These are phyloP conservation scores for Aricia agestis DNA, from an alignment of 1,140 invertebrate species.

Conservation along the genomic window DNA sequence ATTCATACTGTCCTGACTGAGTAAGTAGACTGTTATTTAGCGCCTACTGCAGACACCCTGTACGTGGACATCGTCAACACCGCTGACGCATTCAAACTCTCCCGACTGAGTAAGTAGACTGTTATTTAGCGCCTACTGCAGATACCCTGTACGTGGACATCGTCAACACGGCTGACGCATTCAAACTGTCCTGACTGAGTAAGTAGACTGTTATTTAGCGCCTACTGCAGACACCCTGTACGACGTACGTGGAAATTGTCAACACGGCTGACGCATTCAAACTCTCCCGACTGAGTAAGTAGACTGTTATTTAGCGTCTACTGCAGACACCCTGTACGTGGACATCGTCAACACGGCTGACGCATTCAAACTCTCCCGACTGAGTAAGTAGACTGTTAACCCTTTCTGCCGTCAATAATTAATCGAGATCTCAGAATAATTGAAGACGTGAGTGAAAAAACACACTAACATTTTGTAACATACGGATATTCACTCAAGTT, in stretches of 20 bases:
- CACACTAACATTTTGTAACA: no score
- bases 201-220: no score
- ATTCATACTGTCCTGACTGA: constrained; percentile 91
- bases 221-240: no score
- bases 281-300: constrained; percentile 84
- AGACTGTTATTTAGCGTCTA: no score
- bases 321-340: no score
- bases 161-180: constrained; percentile 94
- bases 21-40: constrained; percentile 83
- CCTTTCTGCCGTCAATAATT: no score
- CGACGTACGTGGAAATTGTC: constrained; percentile 92
- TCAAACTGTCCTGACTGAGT: constrained; percentile 90
- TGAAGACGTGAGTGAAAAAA: no score
- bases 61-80: constrained; percentile 94
- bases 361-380: constrained; percentile 90
- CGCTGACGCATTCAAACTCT: constrained; percentile 92
- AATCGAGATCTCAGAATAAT: no score
- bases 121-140: no score
- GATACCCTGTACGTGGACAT: constrained; percentile 92
- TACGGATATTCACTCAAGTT: no score
- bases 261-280: constrained; percentile 96
- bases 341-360: constrained; percentile 95
- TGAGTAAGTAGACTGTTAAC: constrained; percentile 77
- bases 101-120: constrained; percentile 81
- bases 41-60: no score